Evolutionary conservation across 2,113 vertebrate genomes (phyloP).

Genomic region (Sterrhoptilus dennistouni): DNA sequence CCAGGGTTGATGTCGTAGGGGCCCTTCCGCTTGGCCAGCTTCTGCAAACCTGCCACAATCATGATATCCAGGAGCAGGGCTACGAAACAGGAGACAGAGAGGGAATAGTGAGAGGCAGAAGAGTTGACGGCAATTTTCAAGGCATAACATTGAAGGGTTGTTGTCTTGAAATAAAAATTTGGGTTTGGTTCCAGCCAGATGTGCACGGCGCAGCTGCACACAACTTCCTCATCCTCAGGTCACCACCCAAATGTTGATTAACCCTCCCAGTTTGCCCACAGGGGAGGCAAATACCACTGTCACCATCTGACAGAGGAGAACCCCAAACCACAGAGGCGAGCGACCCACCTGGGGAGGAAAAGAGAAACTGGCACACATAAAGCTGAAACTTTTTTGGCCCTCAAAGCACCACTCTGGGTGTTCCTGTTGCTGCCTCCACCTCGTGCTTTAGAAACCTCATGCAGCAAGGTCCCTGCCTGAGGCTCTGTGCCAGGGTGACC

Average conservation of each 20-base stretch:
- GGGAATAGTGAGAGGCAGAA: neutral
- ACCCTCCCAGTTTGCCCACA: neutral
- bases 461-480: neutral
- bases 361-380: neutral
- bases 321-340: neutral
- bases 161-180: neutral
- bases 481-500: neutral
- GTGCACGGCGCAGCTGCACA: accelerated
- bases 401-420: neutral
- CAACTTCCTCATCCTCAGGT: neutral
- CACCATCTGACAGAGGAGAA: neutral
- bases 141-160: neutral
- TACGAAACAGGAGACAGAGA: constrained; percentile 7
- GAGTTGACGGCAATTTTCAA: neutral
- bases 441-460: neutral
- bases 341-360: neutral
- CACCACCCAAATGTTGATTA: neutral
- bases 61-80: constrained; percentile 90
- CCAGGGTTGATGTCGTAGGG: constrained; percentile 87
- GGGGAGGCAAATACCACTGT: neutral
- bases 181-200: neutral
- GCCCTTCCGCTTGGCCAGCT: constrained; percentile 87
- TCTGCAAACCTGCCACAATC: constrained; percentile 90
- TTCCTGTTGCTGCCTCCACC: neutral
- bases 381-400: neutral